phyloP scores from a whole-genome alignment of 2,888 invertebrate species.

The Drosophila paranaensis region DNA sequence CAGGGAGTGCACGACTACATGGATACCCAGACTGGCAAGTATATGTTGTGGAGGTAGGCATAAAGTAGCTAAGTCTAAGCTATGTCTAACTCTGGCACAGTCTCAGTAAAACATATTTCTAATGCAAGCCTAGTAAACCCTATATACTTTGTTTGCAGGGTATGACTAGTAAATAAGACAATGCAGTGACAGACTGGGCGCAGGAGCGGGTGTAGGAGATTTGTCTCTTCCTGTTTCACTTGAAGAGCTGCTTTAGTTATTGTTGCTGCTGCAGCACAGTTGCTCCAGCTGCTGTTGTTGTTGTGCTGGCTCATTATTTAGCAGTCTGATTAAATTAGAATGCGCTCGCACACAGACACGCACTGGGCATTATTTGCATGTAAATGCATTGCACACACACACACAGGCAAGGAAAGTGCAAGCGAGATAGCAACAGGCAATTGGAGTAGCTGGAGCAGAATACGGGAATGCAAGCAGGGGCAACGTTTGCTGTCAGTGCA shows the following conservation, averaged over 20 bases:
- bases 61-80: too few relatives aligned
- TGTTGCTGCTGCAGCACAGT: slow-evolving; percentile 15
- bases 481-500: slow-evolving; percentile 55
- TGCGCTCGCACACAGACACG: slow-evolving; percentile 39
- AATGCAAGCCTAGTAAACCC: background rate
- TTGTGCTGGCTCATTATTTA: slow-evolving; percentile 71
- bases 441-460: background rate
- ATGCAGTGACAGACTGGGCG: slow-evolving; percentile 32
- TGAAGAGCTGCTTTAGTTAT: slow-evolving; percentile 18
- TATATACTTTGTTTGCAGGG: slow-evolving; percentile 22
- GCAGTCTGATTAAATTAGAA: slow-evolving; percentile 77
- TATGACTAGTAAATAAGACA: slow-evolving; percentile 45
- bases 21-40: slow-evolving; percentile 6
- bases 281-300: slow-evolving; percentile 18
- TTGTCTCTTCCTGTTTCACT: slow-evolving; percentile 38
- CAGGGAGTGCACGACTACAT: background rate
- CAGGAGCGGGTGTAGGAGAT: slow-evolving; percentile 20
- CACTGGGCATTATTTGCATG: slow-evolving; percentile 53
- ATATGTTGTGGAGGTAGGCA: too few relatives aligned
- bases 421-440: slow-evolving; percentile 13
- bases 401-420: background rate
- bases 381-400: slow-evolving; percentile 49
- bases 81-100: too few relatives aligned
- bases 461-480: slow-evolving; percentile 18
- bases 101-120: background rate